Evolutionary conservation across 2,888 invertebrate species (phyloP), one percentile per base, ranked within the genome.

Genomic region (Polyommatus icarus): DNA sequence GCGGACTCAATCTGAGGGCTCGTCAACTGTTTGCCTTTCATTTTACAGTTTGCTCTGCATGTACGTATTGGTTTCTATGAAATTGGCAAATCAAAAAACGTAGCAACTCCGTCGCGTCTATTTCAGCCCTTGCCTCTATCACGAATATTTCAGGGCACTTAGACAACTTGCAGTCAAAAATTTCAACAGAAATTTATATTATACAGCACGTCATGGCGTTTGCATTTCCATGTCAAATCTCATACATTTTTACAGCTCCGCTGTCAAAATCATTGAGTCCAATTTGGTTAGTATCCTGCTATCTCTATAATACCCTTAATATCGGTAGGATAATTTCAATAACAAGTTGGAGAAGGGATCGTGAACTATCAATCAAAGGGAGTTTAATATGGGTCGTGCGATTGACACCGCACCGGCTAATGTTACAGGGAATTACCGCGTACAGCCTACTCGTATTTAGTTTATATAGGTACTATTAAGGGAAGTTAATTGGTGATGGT

Each of bases 341-440:
- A 76, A 29, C 40, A 50, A 67, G 24, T 76, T 40, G 24, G 76
- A 29, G 29, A 71, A 10, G 59, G 40, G 76, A 50, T 76, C 46
- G 76, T 40, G 76, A 79, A 82, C 82, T 81, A 82, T 82, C 81
- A 81, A 81, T 82, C 81, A 82, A 72, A 77, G 57, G 29, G 77
- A 76, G 76, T 79, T 80, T 82, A 81, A 82, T 81, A 82, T 81
- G 59, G 76, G 75, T 67, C 78, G 79, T 81, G 82, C 79, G 79
- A 82, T 82, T 80, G 82, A 82, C 81, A 78, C 67, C 61, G 77
- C 73, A 79, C 79, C 78, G 72, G 80, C 79, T 78, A 80, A 80
- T 79, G 78, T 80, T 79, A 78, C 73, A 10, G 12, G 1, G 50
- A 61, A 15, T 5, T 81, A 79, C 18, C 76, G 10, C 12, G 6